Conservation (phyloP, 2,888 invertebrate species). For the Latrodectus elegans region DNA sequence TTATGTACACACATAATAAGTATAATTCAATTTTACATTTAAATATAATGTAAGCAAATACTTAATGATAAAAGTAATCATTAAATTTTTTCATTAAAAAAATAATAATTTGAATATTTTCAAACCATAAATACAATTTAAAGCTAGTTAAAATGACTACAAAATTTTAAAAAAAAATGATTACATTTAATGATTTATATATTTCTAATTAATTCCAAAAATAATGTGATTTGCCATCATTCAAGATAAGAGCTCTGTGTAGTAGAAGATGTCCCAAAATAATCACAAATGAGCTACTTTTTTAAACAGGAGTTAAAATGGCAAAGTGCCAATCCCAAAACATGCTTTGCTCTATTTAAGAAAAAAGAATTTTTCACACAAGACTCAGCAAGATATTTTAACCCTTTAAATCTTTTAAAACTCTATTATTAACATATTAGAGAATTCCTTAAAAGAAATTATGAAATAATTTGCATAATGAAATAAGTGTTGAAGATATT, state of each 20-base stretch:
- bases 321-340: slow-evolving; percentile 46
- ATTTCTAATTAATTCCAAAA: slow-evolving; percentile 2
- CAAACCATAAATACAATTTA: not conserved
- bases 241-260: not conserved
- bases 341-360: slow-evolving; percentile 49
- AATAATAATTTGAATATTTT: not conserved
- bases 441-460: too few species aligned
- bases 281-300: slow-evolving; percentile 56
- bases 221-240: not conserved
- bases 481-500: too few species aligned
- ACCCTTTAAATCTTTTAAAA: not conserved
- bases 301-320: slow-evolving; percentile 30
- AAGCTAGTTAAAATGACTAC: not conserved
- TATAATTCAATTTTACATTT: too few species aligned
- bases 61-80: too few species aligned
- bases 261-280: slow-evolving; percentile 42
- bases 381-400: slow-evolving; percentile 14
- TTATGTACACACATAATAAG: too few species aligned
- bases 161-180: not conserved
- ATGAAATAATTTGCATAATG: too few species aligned
- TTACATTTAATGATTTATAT: too few species aligned
- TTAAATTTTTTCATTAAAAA: not conserved
- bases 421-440: too few species aligned
- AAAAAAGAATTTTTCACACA: slow-evolving; percentile 45
- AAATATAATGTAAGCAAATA: too few species aligned